A percentile compares a stretch with the other conserved stretches of the same genome.
These are phyloP conservation scores for Onychomys arenicola DNA, from an alignment of 2,797 vertebrate genomes.

Conservation along the genomic window DNA sequence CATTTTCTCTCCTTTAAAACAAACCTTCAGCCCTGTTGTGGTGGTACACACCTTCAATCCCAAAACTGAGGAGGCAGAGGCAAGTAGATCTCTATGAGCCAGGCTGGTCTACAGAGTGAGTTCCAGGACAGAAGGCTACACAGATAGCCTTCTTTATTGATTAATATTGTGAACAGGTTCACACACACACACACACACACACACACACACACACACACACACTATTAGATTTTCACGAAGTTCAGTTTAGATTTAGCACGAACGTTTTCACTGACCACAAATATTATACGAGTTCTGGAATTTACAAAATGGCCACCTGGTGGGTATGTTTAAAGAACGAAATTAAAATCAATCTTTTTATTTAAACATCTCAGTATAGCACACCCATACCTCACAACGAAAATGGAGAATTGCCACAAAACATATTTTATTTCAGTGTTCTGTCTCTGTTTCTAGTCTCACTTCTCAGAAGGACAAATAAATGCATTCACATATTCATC, in stretches of 20 bases:
- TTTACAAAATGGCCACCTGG: slow-evolving; percentile 41
- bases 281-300: not conserved
- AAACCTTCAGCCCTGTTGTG: not conserved
- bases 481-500: not conserved
- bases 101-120: not conserved
- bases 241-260: slow-evolving; percentile 40
- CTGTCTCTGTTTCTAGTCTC: not conserved
- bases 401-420: not conserved
- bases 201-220: too few relatives aligned
- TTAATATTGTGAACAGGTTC: slow-evolving; percentile 14
- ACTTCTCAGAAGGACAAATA: not conserved
- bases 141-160: slow-evolving; percentile 1
- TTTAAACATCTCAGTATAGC: not conserved
- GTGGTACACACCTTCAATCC: not conserved
- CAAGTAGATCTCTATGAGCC: not conserved
- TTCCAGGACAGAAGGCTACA: too few relatives aligned
- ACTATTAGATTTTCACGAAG: slow-evolving; percentile 31
- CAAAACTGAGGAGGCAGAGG: not conserved
- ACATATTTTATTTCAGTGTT: not conserved
- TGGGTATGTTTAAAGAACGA: slow-evolving; percentile 36
- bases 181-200: too few relatives aligned
- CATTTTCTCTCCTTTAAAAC: slow-evolving; percentile 30
- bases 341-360: slow-evolving; percentile 31
- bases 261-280: slow-evolving; percentile 37
- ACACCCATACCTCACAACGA: not conserved